Evolutionary conservation across 2,113 vertebrate species (phyloP).

Genomic region (Montifringilla adamsi): DNA sequence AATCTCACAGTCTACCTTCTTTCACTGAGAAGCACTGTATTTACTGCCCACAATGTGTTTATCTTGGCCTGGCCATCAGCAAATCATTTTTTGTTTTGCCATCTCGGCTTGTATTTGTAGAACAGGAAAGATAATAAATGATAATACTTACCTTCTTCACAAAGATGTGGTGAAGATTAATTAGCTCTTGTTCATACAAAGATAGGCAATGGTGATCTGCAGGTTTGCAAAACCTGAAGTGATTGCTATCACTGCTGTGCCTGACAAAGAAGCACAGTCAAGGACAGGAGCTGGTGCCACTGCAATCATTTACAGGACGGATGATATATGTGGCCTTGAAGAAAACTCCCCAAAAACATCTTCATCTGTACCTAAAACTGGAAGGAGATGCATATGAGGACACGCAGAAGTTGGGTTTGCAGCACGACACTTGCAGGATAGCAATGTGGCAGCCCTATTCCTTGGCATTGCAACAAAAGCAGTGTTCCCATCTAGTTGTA

Average conservation of each 20-base stretch:
- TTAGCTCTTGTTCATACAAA: slow-evolving; percentile 33
- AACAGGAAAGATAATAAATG: slow-evolving; percentile 44
- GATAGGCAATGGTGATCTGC: slow-evolving; percentile 27
- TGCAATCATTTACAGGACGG: not conserved
- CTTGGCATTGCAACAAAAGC: not conserved
- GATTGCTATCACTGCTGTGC: not conserved
- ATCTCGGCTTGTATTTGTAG: slow-evolving; percentile 9
- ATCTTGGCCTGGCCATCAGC: not conserved
- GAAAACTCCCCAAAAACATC: not conserved
- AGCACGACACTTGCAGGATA: fast-evolving
- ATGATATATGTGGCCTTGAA: slow-evolving; percentile 8
- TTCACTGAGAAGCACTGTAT: not conserved
- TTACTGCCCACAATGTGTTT: not conserved
- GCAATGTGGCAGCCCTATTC: fast-evolving
- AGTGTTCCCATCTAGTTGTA: fast-evolving
- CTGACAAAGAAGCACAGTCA: slow-evolving; percentile 49
- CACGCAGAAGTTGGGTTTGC: not conserved
- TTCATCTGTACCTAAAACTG: not conserved
- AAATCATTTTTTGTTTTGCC: slow-evolving; percentile 17
- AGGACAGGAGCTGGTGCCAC: slow-evolving; percentile 39
- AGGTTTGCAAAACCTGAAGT: slow-evolving; percentile 9
- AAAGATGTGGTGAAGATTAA: slow-evolving; percentile 46
- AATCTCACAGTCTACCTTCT: not conserved
- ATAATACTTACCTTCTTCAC: slow-evolving; percentile 10
- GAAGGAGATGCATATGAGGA: not conserved